Evolutionary conservation across 2,797 vertebrate genomes (phyloP), one percentile per base, ranked within the genome.

Genomic region (Schizothorax lantsangensis): DNA sequence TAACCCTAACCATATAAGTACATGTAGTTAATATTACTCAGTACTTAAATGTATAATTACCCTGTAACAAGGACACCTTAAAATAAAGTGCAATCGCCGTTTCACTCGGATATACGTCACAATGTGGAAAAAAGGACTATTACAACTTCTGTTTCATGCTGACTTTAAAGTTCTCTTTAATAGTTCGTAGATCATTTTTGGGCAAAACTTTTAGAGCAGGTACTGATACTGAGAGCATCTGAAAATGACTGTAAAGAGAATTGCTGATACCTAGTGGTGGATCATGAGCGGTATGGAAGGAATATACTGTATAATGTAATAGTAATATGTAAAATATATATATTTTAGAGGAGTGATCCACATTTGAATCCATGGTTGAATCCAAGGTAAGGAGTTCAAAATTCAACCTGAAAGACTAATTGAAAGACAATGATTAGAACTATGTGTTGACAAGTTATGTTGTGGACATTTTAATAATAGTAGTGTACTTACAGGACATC

Each of bases 191-290:
- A 68, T 23, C 7, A n/a, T 1, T n/a, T 21, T 71, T 82, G 11
- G 15, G 21, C 21, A 38, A 71, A 52, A 15, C 14, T 5, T 57
- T 57, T 12, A 30, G 7, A 38, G 33, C 10, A 49, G 30, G 23
- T 36, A 36, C 26, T 40, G 8, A 49, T 38, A 33, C 4, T 5
- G 11, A 52, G 21, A 52, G 33, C 62, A 26, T 83, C 33, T 26
- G 23, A 83, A n/a, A 9, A 9, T 74, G 33, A 62, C 10, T 62
- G 11, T 19, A 74, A 74, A 78, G 36, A 23, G 21, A 49, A 66
- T 3, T 78, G 59, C 83, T 84, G 83, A 54, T 73, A 78, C 9
- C 83, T 78, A 78, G 73, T 84, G 83, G 83, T 52, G n/a, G 17
- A 43, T 36, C 26, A 43, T 30, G 30, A 30, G 30, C 1, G 30